phyloP scores from a whole-genome alignment of 92 coral and sea anemone species.

The Epizoanthus illoricatus region DNA sequence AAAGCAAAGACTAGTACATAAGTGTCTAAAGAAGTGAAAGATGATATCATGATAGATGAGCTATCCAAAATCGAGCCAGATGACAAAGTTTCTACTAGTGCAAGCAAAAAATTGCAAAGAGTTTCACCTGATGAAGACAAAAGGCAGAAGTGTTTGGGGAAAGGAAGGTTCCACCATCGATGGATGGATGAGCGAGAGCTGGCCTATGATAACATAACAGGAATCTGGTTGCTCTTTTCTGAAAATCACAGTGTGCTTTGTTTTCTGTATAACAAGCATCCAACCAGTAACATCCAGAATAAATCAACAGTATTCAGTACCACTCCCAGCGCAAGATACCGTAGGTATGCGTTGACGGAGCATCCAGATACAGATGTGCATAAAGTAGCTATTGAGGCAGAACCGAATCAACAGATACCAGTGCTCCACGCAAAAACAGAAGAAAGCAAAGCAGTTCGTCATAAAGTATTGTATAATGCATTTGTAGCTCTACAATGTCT shows the following conservation, averaged over 20 bases:
- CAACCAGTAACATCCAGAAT: slow-evolving; percentile 44
- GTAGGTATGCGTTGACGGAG: slow-evolving; percentile 22
- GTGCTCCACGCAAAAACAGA: slow-evolving; percentile 25
- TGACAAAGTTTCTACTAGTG: too few relatives aligned
- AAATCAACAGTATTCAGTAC: slow-evolving; percentile 40
- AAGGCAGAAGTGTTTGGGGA: slow-evolving; percentile 4
- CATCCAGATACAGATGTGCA: slow-evolving; percentile 41
- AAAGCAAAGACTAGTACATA: too few relatives aligned
- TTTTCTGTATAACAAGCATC: slow-evolving; percentile 40
- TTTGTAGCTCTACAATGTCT: slow-evolving; percentile 50
- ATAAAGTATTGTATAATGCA: slow-evolving; percentile 41
- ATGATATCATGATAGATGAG: too few relatives aligned
- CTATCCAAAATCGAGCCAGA: too few relatives aligned
- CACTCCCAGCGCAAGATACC: slow-evolving; percentile 32
- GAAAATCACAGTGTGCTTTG: slow-evolving; percentile 42
- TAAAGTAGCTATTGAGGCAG: slow-evolving; percentile 42
- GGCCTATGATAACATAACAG: slow-evolving; percentile 37
- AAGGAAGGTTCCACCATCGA: slow-evolving; percentile 44
- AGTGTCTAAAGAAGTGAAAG: too few relatives aligned
- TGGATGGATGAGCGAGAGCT: slow-evolving; percentile 45
- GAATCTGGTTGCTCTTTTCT: slow-evolving; percentile 48
- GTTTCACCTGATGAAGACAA: too few relatives aligned
- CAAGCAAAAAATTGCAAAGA: too few relatives aligned
- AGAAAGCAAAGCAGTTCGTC: slow-evolving; percentile 31
- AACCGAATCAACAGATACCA: slow-evolving; percentile 45